Evolutionary conservation across 2,888 invertebrate species (phyloP).

Genomic region (Bimastos eiseni): DNA sequence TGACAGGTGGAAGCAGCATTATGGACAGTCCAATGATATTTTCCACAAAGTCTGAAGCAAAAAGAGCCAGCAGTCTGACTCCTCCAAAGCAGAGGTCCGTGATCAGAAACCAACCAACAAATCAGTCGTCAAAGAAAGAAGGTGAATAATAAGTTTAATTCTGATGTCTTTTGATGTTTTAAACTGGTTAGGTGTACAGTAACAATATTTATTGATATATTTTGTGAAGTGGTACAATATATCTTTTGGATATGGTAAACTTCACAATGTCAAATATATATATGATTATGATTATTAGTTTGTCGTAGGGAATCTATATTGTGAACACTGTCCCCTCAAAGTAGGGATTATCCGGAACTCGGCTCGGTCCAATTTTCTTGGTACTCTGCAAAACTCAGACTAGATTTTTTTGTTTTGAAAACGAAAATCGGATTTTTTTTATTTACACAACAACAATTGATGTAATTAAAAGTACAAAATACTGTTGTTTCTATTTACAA

Average conservation of each 20-base stretch:
- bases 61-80: not conserved
- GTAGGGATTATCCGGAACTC: too few species aligned
- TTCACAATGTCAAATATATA: too few species aligned
- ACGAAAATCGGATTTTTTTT: too few species aligned
- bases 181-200: too few species aligned
- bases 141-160: not conserved
- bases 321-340: too few species aligned
- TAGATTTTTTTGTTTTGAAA: too few species aligned
- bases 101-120: not conserved
- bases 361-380: too few species aligned
- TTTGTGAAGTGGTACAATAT: not conserved
- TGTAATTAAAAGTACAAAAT: too few species aligned
- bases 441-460: too few species aligned
- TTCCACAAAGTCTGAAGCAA: not conserved
- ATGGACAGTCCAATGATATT: slow-evolving; percentile 35
- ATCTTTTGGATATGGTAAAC: not conserved
- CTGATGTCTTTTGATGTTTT: not conserved
- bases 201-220: not conserved
- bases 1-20: slow-evolving; percentile 3
- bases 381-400: too few species aligned
- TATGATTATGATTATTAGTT: not conserved
- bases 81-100: not conserved
- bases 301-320: not conserved
- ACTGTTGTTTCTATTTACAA: too few species aligned
- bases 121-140: not conserved